phyloP scores from a whole-genome alignment of 2,888 invertebrate genomes.

The Synergus laeviventris region DNA sequence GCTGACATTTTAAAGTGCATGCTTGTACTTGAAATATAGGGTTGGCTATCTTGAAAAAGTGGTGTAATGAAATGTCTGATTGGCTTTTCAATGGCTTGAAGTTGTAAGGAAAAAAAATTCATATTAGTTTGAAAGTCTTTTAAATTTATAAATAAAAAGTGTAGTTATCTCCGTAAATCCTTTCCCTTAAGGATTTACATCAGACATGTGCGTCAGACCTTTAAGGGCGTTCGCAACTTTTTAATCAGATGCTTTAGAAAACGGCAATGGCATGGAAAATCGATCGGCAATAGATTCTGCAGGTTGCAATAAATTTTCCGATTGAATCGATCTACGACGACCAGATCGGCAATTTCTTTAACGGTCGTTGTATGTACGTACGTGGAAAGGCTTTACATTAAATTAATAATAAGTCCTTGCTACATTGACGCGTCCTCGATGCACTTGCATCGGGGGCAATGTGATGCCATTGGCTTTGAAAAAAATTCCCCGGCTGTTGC shows the following conservation, averaged over 20 bases:
- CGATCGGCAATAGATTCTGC: conserved; percentile 11
- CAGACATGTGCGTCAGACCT: conserved; percentile 12
- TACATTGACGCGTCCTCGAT: conserved; percentile 47
- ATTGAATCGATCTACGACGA: conserved; percentile 18
- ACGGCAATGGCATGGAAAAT: conserved; percentile 22
- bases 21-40: no score
- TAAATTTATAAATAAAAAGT: background rate
- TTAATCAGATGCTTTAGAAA: background rate
- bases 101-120: no score
- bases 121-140: no score
- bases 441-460: conserved; percentile 63
- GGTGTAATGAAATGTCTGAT: no score
- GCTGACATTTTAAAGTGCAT: background rate
- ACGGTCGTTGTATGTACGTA: conserved; percentile 14
- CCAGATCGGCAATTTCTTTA: conserved; percentile 30
- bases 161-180: background rate
- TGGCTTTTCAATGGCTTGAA: no score
- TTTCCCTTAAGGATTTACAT: background rate
- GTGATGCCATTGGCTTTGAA: conserved; percentile 58
- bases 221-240: conserved; percentile 8
- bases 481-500: conserved; percentile 42
- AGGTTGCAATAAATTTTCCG: conserved; percentile 34
- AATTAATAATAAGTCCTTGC: conserved; percentile 40
- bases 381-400: conserved; percentile 35
- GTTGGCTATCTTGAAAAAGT: no score